phyloP scores from a whole-genome alignment of 2,888 invertebrate species.

The Bembecia ichneumoniformis region DNA sequence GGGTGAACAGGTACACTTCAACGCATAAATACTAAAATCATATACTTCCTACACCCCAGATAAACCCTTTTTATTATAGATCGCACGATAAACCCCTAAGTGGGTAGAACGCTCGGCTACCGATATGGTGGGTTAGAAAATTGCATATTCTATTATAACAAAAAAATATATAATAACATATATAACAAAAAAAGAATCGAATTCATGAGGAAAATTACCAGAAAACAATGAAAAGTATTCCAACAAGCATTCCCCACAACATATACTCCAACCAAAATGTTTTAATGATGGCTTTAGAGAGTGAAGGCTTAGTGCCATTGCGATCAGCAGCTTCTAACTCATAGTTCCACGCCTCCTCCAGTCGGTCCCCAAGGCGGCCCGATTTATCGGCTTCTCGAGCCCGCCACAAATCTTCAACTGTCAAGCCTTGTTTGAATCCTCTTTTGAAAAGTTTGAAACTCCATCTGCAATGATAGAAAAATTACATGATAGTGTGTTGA shows the following conservation, averaged over 20 bases:
- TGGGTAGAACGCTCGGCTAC: background rate
- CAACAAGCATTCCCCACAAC: constrained; percentile 72
- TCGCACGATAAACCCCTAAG: background rate
- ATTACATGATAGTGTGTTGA: too few species aligned
- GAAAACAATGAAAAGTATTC: constrained; percentile 70
- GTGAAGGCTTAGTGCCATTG: constrained; percentile 69
- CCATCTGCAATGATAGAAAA: constrained; percentile 70
- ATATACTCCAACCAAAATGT: constrained; percentile 75
- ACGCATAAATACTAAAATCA: too few species aligned
- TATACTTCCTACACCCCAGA: too few species aligned
- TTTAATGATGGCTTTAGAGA: constrained; percentile 71
- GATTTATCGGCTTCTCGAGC: constrained; percentile 75
- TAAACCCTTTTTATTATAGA: too few species aligned
- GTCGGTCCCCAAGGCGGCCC: constrained; percentile 74
- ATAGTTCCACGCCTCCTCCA: constrained; percentile 77
- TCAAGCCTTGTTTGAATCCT: constrained; percentile 75
- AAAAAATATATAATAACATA: too few species aligned
- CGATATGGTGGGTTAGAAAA: background rate
- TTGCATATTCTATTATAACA: background rate
- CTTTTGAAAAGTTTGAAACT: constrained; percentile 75
- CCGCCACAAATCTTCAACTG: constrained; percentile 77
- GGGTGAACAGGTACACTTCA: too few species aligned
- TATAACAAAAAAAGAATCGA: background rate
- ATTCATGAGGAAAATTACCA: constrained; percentile 52
- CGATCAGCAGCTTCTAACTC: constrained; percentile 66